phyloP scores from a whole-genome alignment of 53 echinoderm and acorn worm genomes.

The Apostichopus leukothele region DNA sequence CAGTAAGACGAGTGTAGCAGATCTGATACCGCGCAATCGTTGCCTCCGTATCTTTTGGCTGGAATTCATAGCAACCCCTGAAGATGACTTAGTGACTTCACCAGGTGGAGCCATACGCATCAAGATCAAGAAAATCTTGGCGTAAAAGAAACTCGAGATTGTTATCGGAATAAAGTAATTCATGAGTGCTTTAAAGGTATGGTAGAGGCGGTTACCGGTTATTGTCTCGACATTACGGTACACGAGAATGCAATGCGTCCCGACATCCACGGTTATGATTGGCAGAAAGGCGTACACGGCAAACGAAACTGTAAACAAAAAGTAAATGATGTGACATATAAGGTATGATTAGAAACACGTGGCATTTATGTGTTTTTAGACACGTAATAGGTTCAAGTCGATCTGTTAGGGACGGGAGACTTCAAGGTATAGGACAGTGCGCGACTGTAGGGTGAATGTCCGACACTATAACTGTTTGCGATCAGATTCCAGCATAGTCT shows the following conservation, averaged over 20 bases:
- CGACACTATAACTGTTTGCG: too few species aligned
- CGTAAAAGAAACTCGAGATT: constrained; percentile 6
- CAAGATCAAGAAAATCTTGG: neutral
- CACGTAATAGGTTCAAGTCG: too few species aligned
- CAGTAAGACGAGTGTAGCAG: neutral
- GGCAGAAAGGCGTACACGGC: constrained; percentile 37
- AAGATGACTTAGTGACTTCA: neutral
- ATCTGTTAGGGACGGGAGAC: too few species aligned
- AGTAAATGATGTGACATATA: neutral
- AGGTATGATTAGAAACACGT: too few species aligned
- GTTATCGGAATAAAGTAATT: constrained; percentile 22
- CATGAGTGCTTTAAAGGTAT: constrained; percentile 22
- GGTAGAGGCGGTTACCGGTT: constrained; percentile 19
- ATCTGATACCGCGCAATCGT: constrained; percentile 2
- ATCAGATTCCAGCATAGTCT: too few species aligned
- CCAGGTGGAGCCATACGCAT: neutral
- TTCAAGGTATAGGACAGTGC: too few species aligned
- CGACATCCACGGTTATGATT: constrained; percentile 38
- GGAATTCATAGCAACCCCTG: neutral
- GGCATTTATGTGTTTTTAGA: too few species aligned
- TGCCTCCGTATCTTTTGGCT: neutral
- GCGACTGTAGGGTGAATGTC: too few species aligned
- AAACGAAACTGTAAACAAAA: constrained; percentile 1
- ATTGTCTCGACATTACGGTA: constrained; percentile 17
- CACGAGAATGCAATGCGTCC: constrained; percentile 24